Evolutionary conservation across 2,888 invertebrate genomes (phyloP).

Genomic region (Stratiomys singularior): DNA sequence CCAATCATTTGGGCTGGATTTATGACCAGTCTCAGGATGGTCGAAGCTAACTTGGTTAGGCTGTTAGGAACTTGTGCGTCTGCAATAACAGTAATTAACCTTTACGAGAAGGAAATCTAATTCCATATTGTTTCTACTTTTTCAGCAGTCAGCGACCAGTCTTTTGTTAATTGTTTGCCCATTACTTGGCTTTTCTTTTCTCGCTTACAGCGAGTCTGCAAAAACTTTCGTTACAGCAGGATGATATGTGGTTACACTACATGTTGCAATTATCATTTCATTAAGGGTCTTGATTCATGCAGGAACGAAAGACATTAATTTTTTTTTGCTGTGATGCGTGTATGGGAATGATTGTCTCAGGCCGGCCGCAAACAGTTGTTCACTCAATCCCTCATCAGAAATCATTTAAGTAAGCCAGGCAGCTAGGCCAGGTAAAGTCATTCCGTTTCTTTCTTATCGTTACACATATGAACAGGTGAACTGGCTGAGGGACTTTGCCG

Average conservation of each 20-base stretch:
- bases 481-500: too few species aligned
- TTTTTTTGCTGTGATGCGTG: background rate
- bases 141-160: constrained; percentile 24
- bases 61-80: background rate
- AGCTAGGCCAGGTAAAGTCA: background rate
- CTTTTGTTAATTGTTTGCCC: constrained; percentile 33
- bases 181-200: constrained; percentile 3
- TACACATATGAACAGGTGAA: background rate
- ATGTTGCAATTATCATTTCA: background rate
- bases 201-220: background rate
- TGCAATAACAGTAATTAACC: constrained; percentile 32
- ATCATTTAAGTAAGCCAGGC: background rate
- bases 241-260: background rate
- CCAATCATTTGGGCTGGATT: background rate
- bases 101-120: constrained; percentile 18
- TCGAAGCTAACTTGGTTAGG: background rate
- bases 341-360: background rate
- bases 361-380: background rate
- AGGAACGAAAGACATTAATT: background rate
- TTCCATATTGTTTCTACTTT: constrained; percentile 38
- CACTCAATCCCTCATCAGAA: background rate
- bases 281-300: too few species aligned
- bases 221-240: background rate
- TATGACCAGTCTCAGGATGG: background rate
- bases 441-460: background rate